Base-by-base conservation (phyloP, 2,888 invertebrate species). In the Pimpla rufipes region DNA sequence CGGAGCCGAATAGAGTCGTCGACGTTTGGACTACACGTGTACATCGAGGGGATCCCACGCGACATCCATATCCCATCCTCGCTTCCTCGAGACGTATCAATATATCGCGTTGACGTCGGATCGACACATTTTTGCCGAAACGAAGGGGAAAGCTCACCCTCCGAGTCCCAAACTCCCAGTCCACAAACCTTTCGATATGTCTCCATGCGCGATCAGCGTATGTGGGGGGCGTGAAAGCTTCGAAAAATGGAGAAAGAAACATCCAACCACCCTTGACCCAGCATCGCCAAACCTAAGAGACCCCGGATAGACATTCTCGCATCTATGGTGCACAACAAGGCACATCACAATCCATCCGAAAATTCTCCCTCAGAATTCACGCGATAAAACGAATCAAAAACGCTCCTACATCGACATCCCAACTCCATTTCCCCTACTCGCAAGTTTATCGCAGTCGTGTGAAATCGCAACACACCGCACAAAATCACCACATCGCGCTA, bases 181-280 rank as follows among this genome's bases (percentile, higher is more conserved):
- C 13, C n/a, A 55, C 8, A n/a, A n/a, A 18, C 40, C 6, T 42
- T 80, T 75, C 52, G n/a, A 68, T 80, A 68, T n/a, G n/a, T 75
- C 62, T 68, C 62, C 16, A 68, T 55, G 52, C 45, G 52, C 8
- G 42, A 68, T 79, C 66, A 35, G n/a, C n/a, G n/a, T n/a, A 16
- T 0, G n/a, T 18, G 21, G 11, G 23, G 74, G 47, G 68, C 40
- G 52, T 42, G n/a, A 7, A 42, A 11, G 10, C 68, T 62, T 52
- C 6, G 8, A 8, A 74, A 29, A 74, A 50, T 35, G 29, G 1
- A 57, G 35, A 59, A 59, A 42, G 47, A 42, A 21, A 4, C 18
- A 42, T 23, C n/a, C n/a, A n/a, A n/a, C n/a, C n/a, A n/a, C 10
- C 23, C 8, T 13, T n/a, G 37, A 40, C 11, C 42, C 18, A 16